Conservation (phyloP, 2,888 invertebrate species). For the Pseudanteris insignis region DNA sequence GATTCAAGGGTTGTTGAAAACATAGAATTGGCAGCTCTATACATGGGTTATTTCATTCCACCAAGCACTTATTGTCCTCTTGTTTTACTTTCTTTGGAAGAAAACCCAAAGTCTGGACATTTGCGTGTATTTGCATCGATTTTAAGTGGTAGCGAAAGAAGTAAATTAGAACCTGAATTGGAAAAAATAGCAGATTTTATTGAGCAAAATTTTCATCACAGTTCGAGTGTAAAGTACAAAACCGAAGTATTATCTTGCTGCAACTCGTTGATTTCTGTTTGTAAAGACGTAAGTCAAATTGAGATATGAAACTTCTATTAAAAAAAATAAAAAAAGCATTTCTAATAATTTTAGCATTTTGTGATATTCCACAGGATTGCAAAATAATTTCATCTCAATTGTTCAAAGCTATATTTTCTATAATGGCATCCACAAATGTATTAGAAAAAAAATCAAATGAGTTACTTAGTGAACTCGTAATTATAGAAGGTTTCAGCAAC, state of each 20-base stretch:
- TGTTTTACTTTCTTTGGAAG: conserved; percentile 73
- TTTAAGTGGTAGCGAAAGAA: conserved; percentile 70
- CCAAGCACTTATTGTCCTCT: conserved; percentile 76
- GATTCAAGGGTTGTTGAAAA: conserved; percentile 72
- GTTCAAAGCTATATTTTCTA: conserved; percentile 58
- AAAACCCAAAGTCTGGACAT: conserved; percentile 68
- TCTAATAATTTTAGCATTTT: not conserved
- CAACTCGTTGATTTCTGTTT: conserved; percentile 69
- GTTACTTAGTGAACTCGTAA: conserved; percentile 68
- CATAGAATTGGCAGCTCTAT: conserved; percentile 75
- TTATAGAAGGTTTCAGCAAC: conserved; percentile 65
- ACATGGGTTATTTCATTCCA: conserved; percentile 80
- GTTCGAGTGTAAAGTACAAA: conserved; percentile 72
- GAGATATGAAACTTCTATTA: too few relatives aligned
- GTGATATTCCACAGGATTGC: conserved; percentile 47
- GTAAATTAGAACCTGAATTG: conserved; percentile 68
- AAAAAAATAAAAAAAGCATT: not conserved
- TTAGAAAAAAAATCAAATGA: conserved; percentile 37
- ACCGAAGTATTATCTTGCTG: conserved; percentile 70
- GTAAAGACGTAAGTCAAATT: conserved; percentile 61
- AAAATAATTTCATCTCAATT: conserved; percentile 51
- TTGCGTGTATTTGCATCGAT: conserved; percentile 73
- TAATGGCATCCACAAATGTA: conserved; percentile 50
- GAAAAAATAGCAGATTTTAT: conserved; percentile 71
- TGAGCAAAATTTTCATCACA: conserved; percentile 71